Base-by-base conservation (phyloP, 30 jellyfish, hydroid and myxozoan species). In the Aurelia coerulea region DNA sequence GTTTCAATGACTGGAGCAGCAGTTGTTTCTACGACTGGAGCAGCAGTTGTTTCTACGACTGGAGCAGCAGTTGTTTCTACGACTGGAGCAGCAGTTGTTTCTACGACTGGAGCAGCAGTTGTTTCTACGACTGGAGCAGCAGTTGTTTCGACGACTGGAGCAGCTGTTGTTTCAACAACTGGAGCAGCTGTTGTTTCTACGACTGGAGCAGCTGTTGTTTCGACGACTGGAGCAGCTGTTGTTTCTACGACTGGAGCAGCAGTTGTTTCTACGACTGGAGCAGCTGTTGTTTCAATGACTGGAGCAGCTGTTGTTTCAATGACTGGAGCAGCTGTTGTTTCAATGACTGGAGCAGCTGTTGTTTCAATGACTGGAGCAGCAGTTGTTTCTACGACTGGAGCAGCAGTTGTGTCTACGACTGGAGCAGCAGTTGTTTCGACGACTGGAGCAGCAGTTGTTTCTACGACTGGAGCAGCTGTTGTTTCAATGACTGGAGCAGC, bases 41-140 rank as follows among this genome's bases (percentile, higher is more conserved):
- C 84, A 15, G 63, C 91, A 42, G 76, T 65, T 0, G 76, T 65
- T 41, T 65, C 76, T 7, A 65, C 10, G 35, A 34, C 84, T 17
- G 78, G 78, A 11, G 62, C 62, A 18, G 56, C 88, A 19, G 88
- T 53, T 3, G 88, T 78, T 18, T 19, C 88, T 2, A 54, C 78
- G 35, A 67, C 16, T 18, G 76, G 59, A 6, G 58, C 88, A 32
- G 81, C 33, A n/a, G 84, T 66, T 16, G 91, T 66, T 67, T 41
- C 85, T 2, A 64, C 93, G 59, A 70, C 93, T 41, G 93, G 93
- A 51, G 87, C 93, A 50, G 73, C 93, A 0, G 93, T 84, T 17
- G 87, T 73, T 84, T 84, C 81, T 0, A 70, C 78, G 41, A 58
- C 88, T 41, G 93, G 93, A 11, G 78, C 88, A 52, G 79, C 81